Evolutionary conservation across 2,113 vertebrate species (phyloP).

Genomic region (Dicaeum eximium): DNA sequence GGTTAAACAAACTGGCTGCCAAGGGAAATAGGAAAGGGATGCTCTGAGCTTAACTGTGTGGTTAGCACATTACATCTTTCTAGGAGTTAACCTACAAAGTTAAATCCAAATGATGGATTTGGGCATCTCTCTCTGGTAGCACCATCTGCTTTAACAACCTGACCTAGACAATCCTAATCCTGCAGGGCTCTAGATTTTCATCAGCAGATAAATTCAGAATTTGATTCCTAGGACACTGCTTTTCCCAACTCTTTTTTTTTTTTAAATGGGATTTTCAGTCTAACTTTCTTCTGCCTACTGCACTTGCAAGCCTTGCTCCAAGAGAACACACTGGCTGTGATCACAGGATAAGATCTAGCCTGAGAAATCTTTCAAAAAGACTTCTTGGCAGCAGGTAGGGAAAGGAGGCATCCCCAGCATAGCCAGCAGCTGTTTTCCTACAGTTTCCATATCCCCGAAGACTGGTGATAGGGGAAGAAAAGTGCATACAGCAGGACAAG

Average conservation of each 20-base stretch:
- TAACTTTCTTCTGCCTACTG: neutral
- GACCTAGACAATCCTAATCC: neutral
- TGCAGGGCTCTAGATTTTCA: neutral
- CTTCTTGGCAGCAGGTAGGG: neutral
- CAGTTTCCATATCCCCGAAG: neutral
- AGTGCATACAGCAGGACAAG: neutral
- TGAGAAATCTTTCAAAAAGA: neutral
- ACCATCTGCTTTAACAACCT: neutral
- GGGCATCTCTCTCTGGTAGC: neutral
- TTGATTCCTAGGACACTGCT: neutral
- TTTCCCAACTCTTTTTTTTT: neutral
- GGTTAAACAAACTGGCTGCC: conserved; percentile 37
- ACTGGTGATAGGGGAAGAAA: neutral
- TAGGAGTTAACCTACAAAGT: neutral
- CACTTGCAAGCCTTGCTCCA: neutral
- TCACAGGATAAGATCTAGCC: neutral
- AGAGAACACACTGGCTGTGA: neutral
- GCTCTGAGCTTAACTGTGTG: conserved; percentile 5
- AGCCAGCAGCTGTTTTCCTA: neutral
- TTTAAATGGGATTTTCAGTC: neutral
- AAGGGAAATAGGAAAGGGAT: conserved; percentile 44
- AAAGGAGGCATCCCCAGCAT: neutral
- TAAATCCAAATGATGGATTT: neutral
- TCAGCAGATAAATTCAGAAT: neutral
- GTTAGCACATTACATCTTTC: conserved; percentile 16